Evolutionary conservation across 2,888 invertebrate species (phyloP), one percentile per base, ranked within the genome.

Genomic region (Oxyscelio sp.): DNA sequence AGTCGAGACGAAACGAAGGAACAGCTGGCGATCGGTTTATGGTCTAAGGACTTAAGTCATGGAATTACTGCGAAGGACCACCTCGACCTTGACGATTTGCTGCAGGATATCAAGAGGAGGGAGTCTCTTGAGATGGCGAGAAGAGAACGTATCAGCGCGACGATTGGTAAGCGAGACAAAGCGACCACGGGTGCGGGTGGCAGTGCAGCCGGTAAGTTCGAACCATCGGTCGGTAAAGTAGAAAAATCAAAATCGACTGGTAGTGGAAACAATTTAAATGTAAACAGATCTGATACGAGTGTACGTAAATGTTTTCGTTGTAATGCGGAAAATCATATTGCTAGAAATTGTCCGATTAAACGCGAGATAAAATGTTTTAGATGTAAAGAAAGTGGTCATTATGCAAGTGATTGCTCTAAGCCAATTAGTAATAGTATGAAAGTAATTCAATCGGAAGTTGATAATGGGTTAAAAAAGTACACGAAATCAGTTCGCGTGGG

Each of bases 11-110:
- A 85, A 21, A 65, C 45, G 0, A 77, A 73, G 24, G 31, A 4
- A 0, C 81, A 81, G 34, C 5, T 81, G 0, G 74, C 68, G 0
- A 24, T 81, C 1, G 66, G 74, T 0, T 21, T 80, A 4, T 65
- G 66, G 71, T 65, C 66, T 0, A 56, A 31, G 19, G 68, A 59
- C 0, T 40, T 61, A 9, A 78, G 59, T 9, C 13, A 22, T 3
- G 15, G 11, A 2, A 21, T 78, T 11, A 19, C 21, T 11, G 11
- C 38, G 4, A 56, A 61, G 52, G 40, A 59, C 0, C 54, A 68
- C 19, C 0, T 52, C 5, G 48, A 66, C 11, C 0, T 68, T n/a
- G 54, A 78, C 21, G 68, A 59, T 13, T 3, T 78, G 0, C 15
- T 68, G 6, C 59, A 17, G 9, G 45, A 59, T 2, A 43, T 78